Evolutionary conservation across 2,113 vertebrate species (phyloP).

Genomic region (Neotragus moschatus): DNA sequence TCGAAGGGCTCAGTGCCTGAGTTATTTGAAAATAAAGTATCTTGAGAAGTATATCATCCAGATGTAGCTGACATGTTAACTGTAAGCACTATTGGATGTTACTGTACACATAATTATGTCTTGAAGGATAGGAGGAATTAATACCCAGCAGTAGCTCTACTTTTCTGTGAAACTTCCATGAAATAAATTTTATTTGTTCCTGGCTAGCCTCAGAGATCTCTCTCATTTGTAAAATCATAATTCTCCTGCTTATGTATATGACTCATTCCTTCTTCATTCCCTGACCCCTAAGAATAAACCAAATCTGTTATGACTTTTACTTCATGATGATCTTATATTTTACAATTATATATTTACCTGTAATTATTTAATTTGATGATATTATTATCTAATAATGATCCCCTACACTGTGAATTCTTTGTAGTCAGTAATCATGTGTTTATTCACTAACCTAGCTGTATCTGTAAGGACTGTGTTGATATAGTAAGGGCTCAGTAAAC

Average conservation of each 20-base stretch:
- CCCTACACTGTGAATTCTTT: neutral
- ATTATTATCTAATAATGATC: neutral
- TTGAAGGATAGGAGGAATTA: neutral
- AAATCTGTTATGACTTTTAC: neutral
- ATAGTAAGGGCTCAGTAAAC: neutral
- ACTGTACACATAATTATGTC: neutral
- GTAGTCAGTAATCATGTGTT: neutral
- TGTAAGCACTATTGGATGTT: neutral
- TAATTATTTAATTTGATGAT: neutral
- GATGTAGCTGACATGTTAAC: neutral
- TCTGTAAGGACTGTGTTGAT: neutral
- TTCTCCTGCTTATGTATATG: neutral
- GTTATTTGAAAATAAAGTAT: neutral
- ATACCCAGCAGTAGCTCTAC: neutral
- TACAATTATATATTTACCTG: neutral
- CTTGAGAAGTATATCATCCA: neutral
- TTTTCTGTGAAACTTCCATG: neutral
- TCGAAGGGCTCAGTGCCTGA: neutral
- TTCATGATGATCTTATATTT: neutral
- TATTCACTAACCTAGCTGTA: neutral
- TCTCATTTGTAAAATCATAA: neutral
- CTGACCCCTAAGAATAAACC: neutral
- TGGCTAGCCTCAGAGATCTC: neutral
- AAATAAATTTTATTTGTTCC: neutral
- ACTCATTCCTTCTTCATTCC: neutral